A percentile compares a stretch with the other conserved stretches of the same genome.
These are phyloP conservation scores for Scalopus aquaticus DNA, from an alignment of 2,113 vertebrate genomes.

Conservation along the genomic window DNA sequence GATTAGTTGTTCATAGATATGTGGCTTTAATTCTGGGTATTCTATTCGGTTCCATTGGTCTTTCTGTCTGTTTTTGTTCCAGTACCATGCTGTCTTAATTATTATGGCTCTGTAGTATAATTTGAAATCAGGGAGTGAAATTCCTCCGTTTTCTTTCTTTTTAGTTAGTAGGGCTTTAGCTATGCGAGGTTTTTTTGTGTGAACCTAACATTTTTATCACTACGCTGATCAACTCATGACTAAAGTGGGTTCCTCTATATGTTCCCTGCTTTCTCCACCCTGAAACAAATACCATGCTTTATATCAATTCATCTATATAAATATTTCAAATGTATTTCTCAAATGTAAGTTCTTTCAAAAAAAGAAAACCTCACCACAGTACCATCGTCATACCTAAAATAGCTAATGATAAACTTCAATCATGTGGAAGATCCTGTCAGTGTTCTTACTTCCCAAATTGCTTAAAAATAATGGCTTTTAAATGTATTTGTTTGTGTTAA, in stretches of 20 bases:
- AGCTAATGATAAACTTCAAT: not conserved
- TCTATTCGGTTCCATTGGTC: too few species aligned
- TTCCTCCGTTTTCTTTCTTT: too few species aligned
- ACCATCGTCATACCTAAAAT: not conserved
- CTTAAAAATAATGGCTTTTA: not conserved
- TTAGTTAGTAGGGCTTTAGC: too few species aligned
- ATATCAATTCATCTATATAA: not conserved
- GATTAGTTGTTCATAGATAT: too few species aligned
- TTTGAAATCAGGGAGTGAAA: too few species aligned
- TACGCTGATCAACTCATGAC: not conserved
- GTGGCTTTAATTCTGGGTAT: too few species aligned
- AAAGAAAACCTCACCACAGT: not conserved
- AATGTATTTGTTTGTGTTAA: not conserved
- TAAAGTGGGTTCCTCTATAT: not conserved
- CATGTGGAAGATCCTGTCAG: not conserved
- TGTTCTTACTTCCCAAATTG: not conserved
- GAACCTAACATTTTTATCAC: not conserved
- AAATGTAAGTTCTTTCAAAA: not conserved
- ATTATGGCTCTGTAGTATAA: too few species aligned
- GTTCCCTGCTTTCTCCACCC: too few species aligned
- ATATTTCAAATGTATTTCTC: slow-evolving; percentile 19
- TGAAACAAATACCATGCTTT: not conserved
- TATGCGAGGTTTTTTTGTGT: too few species aligned
- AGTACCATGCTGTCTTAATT: too few species aligned
- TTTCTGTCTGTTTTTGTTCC: too few species aligned